Percentiles rank a stretch among this genome's conserved stretches.
Conservation (phyloP, 2,113 vertebrate genomes). For the Oreochromis spilurus region DNA sequence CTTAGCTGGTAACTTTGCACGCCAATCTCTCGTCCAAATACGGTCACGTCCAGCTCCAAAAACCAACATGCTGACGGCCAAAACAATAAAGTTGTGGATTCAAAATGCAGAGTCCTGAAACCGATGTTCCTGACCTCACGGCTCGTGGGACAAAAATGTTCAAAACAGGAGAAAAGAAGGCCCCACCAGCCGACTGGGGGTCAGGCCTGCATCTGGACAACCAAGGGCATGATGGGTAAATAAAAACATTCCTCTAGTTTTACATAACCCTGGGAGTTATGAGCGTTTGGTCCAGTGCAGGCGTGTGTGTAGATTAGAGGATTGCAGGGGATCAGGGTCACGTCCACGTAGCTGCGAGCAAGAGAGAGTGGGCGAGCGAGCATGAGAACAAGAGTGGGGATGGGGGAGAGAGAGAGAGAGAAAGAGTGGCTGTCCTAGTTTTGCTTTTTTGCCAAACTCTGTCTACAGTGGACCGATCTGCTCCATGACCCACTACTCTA, state of each 20-base stretch:
- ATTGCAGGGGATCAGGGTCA: conserved; percentile 54
- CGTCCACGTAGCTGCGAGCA: neutral
- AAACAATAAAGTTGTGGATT: neutral
- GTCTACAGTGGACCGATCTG: neutral
- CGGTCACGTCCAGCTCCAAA: rapidly evolving
- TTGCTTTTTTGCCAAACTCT: neutral
- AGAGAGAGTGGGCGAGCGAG: neutral
- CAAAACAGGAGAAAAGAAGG: neutral
- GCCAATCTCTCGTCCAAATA: neutral
- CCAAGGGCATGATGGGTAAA: conserved; percentile 41
- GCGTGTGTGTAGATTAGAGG: conserved; percentile 24
- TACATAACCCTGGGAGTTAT: conserved; percentile 10
- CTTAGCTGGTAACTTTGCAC: neutral
- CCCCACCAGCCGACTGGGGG: neutral
- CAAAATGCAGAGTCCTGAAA: neutral
- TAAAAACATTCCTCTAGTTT: neutral
- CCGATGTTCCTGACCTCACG: neutral
- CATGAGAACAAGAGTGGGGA: neutral
- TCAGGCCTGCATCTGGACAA: neutral
- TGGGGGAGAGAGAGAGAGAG: neutral
- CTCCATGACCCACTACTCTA: conserved; percentile 6
- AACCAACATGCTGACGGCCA: rapidly evolving
- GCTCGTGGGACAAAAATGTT: neutral
- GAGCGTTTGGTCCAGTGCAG: neutral
- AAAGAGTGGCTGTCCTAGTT: conserved; percentile 10